These are phyloP conservation scores for Crocallis elinguaria DNA, from an alignment of 2,888 invertebrate genomes.

Conservation along the genomic window DNA sequence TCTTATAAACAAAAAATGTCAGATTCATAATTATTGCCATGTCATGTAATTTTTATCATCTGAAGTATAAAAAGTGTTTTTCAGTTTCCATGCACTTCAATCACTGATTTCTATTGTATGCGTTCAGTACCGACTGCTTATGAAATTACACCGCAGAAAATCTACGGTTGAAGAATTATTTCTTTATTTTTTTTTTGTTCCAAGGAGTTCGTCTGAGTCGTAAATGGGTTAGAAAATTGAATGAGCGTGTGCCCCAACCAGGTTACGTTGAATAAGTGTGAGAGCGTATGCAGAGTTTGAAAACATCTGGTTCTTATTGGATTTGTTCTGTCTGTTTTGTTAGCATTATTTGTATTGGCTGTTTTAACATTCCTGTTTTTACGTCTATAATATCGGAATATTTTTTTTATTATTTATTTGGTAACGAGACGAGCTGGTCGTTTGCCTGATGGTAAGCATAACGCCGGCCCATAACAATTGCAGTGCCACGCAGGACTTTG, in stretches of 20 bases:
- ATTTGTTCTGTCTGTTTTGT: slow-evolving; percentile 47
- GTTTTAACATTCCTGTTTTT: not conserved
- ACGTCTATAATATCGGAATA: too few species aligned
- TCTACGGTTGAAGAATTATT: slow-evolving; percentile 70
- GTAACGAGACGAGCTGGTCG: too few species aligned
- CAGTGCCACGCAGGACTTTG: too few species aligned
- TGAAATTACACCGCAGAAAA: slow-evolving; percentile 81
- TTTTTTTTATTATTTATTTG: too few species aligned
- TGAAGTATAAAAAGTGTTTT: not conserved
- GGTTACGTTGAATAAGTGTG: slow-evolving; percentile 73
- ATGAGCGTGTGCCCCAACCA: slow-evolving; percentile 71
- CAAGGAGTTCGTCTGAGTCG: slow-evolving; percentile 77
- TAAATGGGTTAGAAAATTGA: slow-evolving; percentile 85
- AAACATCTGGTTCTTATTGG: slow-evolving; percentile 66
- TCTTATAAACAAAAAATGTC: too few species aligned
- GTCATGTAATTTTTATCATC: too few species aligned
- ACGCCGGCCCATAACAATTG: too few species aligned
- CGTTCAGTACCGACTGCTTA: slow-evolving; percentile 64
- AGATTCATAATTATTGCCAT: too few species aligned
- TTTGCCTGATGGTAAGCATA: too few species aligned
- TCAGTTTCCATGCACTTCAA: not conserved
- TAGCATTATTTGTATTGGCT: slow-evolving; percentile 20
- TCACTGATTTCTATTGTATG: slow-evolving; percentile 19
- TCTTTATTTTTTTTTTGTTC: slow-evolving; percentile 58
- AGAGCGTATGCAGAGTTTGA: slow-evolving; percentile 63